Conservation (phyloP, 2,888 invertebrate species). For the Mesorhabditis sp. region DNA sequence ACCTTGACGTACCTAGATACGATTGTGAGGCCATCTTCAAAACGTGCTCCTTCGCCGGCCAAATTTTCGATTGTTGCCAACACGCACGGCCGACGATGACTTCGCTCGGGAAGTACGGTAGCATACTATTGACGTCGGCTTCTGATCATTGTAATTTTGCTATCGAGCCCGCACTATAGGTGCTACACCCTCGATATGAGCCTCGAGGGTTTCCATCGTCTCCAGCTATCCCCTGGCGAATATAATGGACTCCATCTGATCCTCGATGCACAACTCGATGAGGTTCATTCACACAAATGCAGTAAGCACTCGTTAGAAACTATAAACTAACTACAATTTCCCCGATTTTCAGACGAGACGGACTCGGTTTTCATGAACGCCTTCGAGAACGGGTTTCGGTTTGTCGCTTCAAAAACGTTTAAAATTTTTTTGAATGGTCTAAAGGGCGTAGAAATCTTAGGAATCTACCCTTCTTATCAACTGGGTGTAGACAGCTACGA, state of each 20-base stretch:
- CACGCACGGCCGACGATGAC: slow-evolving; percentile 1
- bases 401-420: no score
- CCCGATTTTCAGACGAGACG: not conserved
- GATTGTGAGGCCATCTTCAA: slow-evolving; percentile 3
- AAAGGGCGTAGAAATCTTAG: no score
- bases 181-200: not conserved
- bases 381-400: not conserved
- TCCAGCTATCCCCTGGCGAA: not conserved
- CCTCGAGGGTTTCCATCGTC: not conserved
- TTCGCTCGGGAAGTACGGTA: not conserved
- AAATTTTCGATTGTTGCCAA: not conserved
- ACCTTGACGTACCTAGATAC: not conserved
- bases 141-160: no score
- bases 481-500: no score
- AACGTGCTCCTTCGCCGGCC: not conserved
- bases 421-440: no score
- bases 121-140: no score
- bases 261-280: not conserved
- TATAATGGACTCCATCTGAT: not conserved
- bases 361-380: not conserved
- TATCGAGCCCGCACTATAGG: no score
- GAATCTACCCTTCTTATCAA: no score
- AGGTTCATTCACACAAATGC: not conserved
- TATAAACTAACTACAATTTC: no score
- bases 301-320: no score